Evolutionary conservation across 2,888 invertebrate genomes (phyloP), one percentile per base, ranked within the genome.

Genomic region (Drosophila algonquin): DNA sequence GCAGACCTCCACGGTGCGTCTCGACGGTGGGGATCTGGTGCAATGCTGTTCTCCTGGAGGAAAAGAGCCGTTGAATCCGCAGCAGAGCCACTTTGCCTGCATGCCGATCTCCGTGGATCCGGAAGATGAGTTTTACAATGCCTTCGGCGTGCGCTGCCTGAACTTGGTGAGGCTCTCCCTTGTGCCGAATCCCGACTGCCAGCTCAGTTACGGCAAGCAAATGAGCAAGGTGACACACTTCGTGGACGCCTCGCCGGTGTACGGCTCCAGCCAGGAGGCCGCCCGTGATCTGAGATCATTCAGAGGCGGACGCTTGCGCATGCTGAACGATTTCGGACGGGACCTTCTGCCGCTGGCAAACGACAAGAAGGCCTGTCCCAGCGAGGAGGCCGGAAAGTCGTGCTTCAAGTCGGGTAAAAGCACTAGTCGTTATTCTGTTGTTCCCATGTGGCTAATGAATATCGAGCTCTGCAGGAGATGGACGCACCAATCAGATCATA

Each of bases 401-500:
- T 96, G 96, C 85, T 96, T 96, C 86, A 87, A 91, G 53, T 92
- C 91, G 27, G 91, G 91, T 91, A 62, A 72, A 77, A 62, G 1
- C 8, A 27, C 24, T 48, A 30, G 18, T 21, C 14, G 3, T 47
- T 10, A 6, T 51, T 3, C 24, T 32, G 10, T n/a, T 40, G 4
- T 12, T 8, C 3, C 35, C 7, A n/a, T 32, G 27, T 30, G 16
- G 7, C 16, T n/a, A 0, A 32, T 32, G 6, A 2, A 10, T 1
- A 0, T 9, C 14, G 7, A 2, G 2, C 3, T 40, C 54, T 61
- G 1, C 72, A 96, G 97, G 97, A 12, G 97, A 97, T 89, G 93
- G 93, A 5, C 94, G 96, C 73, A 95, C 94, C 1, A 97, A 97
- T 92, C 96, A 96, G 90, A 95, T 96, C 80, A 94, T 96, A 9